These are phyloP conservation scores for Probaryconus sp. DNA, from an alignment of 1,140 invertebrate species.

Conservation along the genomic window DNA sequence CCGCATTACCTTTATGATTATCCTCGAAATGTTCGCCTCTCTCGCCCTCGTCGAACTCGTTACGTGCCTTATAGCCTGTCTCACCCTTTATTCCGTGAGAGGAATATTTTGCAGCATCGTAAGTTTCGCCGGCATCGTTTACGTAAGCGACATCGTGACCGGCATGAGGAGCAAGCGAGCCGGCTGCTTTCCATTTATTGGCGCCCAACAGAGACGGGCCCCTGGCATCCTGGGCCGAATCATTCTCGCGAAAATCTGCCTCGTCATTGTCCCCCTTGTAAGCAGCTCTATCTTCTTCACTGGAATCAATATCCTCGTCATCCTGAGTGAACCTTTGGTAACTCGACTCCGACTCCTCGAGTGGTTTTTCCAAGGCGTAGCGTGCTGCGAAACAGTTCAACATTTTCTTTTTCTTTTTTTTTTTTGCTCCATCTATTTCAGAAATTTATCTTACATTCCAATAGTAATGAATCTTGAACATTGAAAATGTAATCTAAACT, in stretches of 20 bases:
- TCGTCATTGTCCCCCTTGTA: neutral
- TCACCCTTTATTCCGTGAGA: constrained; percentile 79
- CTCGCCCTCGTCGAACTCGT: constrained; percentile 79
- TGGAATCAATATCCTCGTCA: neutral
- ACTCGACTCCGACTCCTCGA: no score
- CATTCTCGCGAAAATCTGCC: constrained; percentile 1
- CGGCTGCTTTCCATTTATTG: neutral
- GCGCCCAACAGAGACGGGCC: neutral
- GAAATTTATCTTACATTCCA: no score
- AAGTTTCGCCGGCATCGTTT: constrained; percentile 78
- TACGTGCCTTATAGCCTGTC: constrained; percentile 80
- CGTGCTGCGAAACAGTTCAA: neutral
- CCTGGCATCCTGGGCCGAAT: constrained; percentile 29
- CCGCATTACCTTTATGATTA: constrained; percentile 64
- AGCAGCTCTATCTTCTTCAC: constrained; percentile 10
- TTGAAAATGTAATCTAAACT: no score
- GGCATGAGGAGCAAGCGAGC: constrained; percentile 28
- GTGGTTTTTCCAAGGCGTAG: neutral
- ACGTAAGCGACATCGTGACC: constrained; percentile 66
- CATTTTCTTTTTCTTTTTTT: constrained; percentile 17
- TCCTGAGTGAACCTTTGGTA: neutral
- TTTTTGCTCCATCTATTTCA: no score
- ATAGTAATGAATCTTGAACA: no score
- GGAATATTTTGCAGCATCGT: constrained; percentile 79
- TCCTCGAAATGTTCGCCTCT: constrained; percentile 70